Evolutionary conservation across 92 coral and sea anemone genomes (phyloP).

Genomic region (Epizoanthus fatuus): DNA sequence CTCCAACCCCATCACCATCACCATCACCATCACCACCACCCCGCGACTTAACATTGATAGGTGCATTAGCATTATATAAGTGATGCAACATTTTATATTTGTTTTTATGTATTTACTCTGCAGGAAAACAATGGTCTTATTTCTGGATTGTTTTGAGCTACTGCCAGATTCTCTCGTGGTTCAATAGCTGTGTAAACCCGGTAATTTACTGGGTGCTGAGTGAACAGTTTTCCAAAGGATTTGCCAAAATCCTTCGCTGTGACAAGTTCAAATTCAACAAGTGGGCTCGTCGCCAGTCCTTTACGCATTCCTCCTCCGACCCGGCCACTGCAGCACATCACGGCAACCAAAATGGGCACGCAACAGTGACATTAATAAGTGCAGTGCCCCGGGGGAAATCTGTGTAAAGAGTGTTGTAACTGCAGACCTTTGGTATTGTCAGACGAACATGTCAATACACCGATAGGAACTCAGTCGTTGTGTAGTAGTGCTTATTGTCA

Average conservation of each 20-base stretch:
- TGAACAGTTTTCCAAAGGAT: constrained; percentile 95
- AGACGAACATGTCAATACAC: too few species aligned
- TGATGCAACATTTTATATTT: not conserved
- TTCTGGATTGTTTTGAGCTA: constrained; percentile 52
- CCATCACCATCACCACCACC: too few species aligned
- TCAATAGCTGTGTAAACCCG: constrained; percentile 95
- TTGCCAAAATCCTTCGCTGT: constrained; percentile 87
- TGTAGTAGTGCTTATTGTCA: too few species aligned
- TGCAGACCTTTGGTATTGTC: too few species aligned
- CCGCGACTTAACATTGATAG: too few species aligned
- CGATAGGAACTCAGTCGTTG: too few species aligned
- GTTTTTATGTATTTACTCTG: not conserved
- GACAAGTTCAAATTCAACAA: constrained; percentile 54
- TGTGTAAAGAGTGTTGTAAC: not conserved
- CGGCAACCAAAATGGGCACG: constrained; percentile 18
- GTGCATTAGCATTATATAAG: too few species aligned
- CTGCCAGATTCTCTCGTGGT: constrained; percentile 82
- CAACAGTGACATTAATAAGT: constrained; percentile 8
- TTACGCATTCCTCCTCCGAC: constrained; percentile 83
- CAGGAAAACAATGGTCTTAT: not conserved
- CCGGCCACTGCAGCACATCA: constrained; percentile 50
- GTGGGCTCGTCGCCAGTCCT: constrained; percentile 71
- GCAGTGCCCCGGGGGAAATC: not conserved
- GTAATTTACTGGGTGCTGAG: constrained; percentile 96
- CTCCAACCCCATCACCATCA: too few species aligned